Conservation (phyloP, 2,888 invertebrate species). For the Himalopsyche japonica region DNA sequence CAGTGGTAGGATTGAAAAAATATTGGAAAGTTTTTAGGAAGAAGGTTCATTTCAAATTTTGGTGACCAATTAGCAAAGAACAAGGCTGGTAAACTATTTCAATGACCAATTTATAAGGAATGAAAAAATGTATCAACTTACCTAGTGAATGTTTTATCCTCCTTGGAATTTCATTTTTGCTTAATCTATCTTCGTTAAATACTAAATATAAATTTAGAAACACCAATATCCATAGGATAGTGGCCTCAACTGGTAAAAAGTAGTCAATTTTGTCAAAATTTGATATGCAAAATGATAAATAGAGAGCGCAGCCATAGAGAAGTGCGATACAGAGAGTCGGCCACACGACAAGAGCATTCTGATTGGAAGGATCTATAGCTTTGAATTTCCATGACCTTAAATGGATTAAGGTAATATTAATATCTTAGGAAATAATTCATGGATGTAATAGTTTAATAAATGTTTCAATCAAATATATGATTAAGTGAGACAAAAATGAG, state of each 20-base stretch:
- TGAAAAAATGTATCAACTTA: slow-evolving; percentile 42
- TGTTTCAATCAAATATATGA: no score
- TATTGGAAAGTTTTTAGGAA: no score
- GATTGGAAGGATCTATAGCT: slow-evolving; percentile 22
- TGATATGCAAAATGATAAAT: neutral
- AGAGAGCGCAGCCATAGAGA: slow-evolving; percentile 7
- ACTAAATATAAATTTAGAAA: slow-evolving; percentile 54
- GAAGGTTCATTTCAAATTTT: no score
- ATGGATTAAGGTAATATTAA: no score
- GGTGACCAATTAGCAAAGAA: no score
- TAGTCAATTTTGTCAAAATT: slow-evolving; percentile 52
- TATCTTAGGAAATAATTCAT: no score
- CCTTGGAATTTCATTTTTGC: slow-evolving; percentile 61
- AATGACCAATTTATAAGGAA: no score
- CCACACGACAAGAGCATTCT: slow-evolving; percentile 34
- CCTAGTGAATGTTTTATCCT: slow-evolving; percentile 56
- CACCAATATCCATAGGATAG: slow-evolving; percentile 53
- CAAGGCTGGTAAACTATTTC: no score
- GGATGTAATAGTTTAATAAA: no score
- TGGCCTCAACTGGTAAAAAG: slow-evolving; percentile 54
- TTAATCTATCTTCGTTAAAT: slow-evolving; percentile 56
- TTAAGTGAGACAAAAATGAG: no score
- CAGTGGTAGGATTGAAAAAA: no score
- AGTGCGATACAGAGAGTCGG: slow-evolving; percentile 15
- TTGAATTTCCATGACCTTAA: slow-evolving; percentile 20